Evolutionary conservation across 2,113 vertebrate species (phyloP), one percentile per base, ranked within the genome.

Genomic region (Tiliqua scincoides): DNA sequence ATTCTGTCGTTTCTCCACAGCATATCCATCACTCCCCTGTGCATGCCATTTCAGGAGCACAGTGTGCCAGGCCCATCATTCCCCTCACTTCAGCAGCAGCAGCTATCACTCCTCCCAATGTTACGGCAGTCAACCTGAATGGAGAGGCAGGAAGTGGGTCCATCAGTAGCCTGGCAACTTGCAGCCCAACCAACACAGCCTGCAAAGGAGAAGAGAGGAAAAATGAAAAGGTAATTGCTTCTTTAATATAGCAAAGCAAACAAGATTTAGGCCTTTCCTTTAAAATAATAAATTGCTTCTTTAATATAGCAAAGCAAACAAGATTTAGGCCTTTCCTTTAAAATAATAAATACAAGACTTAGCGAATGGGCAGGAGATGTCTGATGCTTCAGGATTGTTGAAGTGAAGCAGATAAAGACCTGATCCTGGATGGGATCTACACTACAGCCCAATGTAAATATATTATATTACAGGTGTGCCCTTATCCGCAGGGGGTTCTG

Each of bases 51-150:
- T 91, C 97, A 0, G 96, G 97, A 30, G 95, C 93, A 27, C 96
- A 95, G 0, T 96, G 96, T 37, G 88, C 95, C 4, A 95, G 97
- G 75, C 96, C 97, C 2, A 93, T 97, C 90, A 97, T 98, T 78
- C 96, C 97, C 0, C 97, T 99, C 71, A 97, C 97, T 21, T 98
- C 98, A 0, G 97, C 97, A 1, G 96, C 97, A 0, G 94, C 96
- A 0, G 97, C 97, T 74, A 97, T 99, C 94, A 99, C 98, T 0
- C 98, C 98, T 0, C 98, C 98, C 70, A 99, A 98, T 5, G 95
- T 98, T 91, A 98, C 95, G 0, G 98, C 98, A 0, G 96, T 96
- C 72, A 97, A 97, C 89, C 96, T 99, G 92, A 98, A 97, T 0
- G 97, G 97, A 11, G 98, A 98, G 37, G 83, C 25, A 0, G 89